These are phyloP conservation scores for Galerucella calmariensis DNA, from an alignment of 2,888 invertebrate genomes.

Conservation along the genomic window DNA sequence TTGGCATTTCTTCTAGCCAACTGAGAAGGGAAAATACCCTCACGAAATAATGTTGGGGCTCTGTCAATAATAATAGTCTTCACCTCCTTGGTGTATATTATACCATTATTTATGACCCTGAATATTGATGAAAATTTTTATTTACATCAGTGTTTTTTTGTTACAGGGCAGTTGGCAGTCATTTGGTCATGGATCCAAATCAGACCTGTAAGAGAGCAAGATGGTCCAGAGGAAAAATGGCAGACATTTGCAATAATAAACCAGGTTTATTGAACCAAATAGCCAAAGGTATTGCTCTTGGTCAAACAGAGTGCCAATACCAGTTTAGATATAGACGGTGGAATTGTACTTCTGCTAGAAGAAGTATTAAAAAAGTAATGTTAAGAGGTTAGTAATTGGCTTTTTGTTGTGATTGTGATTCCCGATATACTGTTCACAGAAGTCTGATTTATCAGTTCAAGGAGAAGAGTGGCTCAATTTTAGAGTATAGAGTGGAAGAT, in stretches of 20 bases:
- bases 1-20: no score
- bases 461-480: no score
- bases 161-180: conserved; percentile 81
- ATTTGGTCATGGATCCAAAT: conserved; percentile 89
- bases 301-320: conserved; percentile 87
- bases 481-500: no score
- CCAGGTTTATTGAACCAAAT: conserved; percentile 84
- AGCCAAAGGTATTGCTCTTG: conserved; percentile 83
- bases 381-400: conserved; percentile 78
- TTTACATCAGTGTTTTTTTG: conserved; percentile 21
- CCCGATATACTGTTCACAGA: no score
- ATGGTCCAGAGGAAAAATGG: conserved; percentile 79
- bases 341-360: conserved; percentile 87
- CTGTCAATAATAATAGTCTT: no score
- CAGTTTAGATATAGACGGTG: conserved; percentile 88
- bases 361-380: conserved; percentile 86
- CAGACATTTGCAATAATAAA: conserved; percentile 87
- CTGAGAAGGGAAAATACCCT: no score
- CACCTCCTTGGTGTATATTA: no score
- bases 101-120: no score
- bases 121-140: no score
- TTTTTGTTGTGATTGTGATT: no score
- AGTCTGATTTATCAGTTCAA: no score
- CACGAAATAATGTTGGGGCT: no score
- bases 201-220: conserved; percentile 89